Conservation (phyloP, 1,140 invertebrate genomes). For the Drosophila pachea region DNA sequence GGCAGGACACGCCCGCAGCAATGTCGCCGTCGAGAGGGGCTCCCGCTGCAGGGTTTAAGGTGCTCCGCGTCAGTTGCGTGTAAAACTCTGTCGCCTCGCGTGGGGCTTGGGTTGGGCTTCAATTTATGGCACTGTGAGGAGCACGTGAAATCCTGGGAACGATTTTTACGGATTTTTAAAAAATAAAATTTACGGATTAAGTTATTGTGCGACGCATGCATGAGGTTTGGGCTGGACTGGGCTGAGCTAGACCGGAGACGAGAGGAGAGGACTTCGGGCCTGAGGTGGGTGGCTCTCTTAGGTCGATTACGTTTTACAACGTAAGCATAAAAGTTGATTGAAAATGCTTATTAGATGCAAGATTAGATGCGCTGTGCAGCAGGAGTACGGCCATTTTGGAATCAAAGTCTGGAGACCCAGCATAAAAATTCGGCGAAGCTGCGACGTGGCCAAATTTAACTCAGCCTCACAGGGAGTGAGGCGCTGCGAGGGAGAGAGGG, state of each 20-base stretch:
- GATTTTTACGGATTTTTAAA: constrained; percentile 71
- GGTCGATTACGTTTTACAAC: constrained; percentile 78
- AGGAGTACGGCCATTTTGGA: constrained; percentile 44
- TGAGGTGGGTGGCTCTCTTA: constrained; percentile 41
- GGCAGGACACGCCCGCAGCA: not conserved
- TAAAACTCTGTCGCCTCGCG: constrained; percentile 32
- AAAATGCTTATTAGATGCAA: constrained; percentile 79
- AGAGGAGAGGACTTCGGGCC: not conserved
- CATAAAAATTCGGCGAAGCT: constrained; percentile 60
- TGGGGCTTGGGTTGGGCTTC: constrained; percentile 55
- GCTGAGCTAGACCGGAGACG: constrained; percentile 28
- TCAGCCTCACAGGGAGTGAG: not conserved
- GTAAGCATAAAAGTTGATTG: constrained; percentile 78
- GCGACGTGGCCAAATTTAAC: constrained; percentile 72
- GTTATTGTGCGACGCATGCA: constrained; percentile 66
- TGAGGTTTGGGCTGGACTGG: constrained; percentile 31
- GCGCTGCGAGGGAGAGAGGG: too few species aligned
- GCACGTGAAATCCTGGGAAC: constrained; percentile 61
- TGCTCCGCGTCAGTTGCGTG: constrained; percentile 11
- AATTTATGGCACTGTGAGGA: constrained; percentile 61
- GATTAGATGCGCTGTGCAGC: constrained; percentile 74
- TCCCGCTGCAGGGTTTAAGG: constrained; percentile 1
- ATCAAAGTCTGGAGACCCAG: constrained; percentile 53
- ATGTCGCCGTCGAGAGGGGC: not conserved
- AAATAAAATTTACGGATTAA: constrained; percentile 79